Conservation (phyloP, 2,888 invertebrate species). For the Boloria euphrosyne region DNA sequence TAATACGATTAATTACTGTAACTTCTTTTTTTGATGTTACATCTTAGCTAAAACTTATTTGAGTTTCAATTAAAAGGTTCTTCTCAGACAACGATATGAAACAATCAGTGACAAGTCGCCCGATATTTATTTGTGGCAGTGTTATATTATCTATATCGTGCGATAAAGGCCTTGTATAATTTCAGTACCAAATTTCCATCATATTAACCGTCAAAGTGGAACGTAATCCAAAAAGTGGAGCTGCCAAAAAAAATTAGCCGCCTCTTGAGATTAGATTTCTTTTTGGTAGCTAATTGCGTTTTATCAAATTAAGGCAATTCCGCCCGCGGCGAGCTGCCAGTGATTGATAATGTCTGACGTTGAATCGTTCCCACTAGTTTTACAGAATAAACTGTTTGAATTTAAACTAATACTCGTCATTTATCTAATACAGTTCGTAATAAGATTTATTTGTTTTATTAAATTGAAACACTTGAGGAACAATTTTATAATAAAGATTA, state of each 20-base stretch:
- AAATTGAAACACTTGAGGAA: not conserved
- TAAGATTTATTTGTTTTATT: slow-evolving; percentile 28
- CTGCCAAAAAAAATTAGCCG: slow-evolving; percentile 69
- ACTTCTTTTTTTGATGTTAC: slow-evolving; percentile 18
- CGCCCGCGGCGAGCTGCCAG: slow-evolving; percentile 59
- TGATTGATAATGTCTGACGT: slow-evolving; percentile 80
- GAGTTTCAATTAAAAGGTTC: slow-evolving; percentile 24
- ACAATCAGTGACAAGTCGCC: slow-evolving; percentile 30
- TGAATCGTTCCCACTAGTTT: slow-evolving; percentile 69
- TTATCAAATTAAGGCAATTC: slow-evolving; percentile 81
- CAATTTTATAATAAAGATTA: not conserved
- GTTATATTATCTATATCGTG: slow-evolving; percentile 24
- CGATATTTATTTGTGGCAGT: slow-evolving; percentile 22
- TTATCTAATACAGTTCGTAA: slow-evolving; percentile 53
- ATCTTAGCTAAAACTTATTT: slow-evolving; percentile 23
- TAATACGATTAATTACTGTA: slow-evolving; percentile 32
- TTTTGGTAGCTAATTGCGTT: slow-evolving; percentile 82
- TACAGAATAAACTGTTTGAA: slow-evolving; percentile 80
- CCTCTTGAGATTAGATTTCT: slow-evolving; percentile 78
- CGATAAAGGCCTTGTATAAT: slow-evolving; percentile 41
- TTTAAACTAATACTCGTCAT: slow-evolving; percentile 70
- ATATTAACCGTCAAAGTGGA: slow-evolving; percentile 61
- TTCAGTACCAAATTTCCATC: slow-evolving; percentile 47
- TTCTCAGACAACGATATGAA: slow-evolving; percentile 20
- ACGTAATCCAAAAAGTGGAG: slow-evolving; percentile 60